Base-by-base conservation (phyloP, 2,888 invertebrate genomes). In the Ornithoptera priamus region DNA sequence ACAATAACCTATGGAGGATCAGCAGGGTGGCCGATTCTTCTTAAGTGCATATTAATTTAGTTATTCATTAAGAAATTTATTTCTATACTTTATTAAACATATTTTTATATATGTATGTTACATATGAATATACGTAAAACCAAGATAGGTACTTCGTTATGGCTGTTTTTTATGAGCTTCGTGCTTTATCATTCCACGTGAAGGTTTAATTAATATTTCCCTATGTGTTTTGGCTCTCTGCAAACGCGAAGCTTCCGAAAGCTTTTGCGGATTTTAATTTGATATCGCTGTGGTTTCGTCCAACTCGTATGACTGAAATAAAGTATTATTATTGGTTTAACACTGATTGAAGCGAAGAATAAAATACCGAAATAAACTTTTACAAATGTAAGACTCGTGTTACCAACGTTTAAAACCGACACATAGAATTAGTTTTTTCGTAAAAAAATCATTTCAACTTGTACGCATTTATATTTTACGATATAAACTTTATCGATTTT, bases 171-270 rank as follows among this genome's bases (percentile, higher is more conserved):
- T 78, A 80, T 74, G 72, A 77, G 77, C 70, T 78, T 72, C 83
- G 84, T 84, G 83, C 81, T 83, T 80, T 85, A 84, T 86, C 84
- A 80, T 75, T 75, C 71, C 72, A 75, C 72, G 77, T 77, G 74
- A 74, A 78, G 78, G 78, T 79, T 82, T 85, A 86, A 87, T 86
- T 84, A 85, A 84, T 84, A 80, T 78, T 78, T 76, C 75, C 73
- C 68, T 84, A 83, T 85, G 82, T 84, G 77, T 80, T 83, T 79
- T 80, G 78, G 79, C 78, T 78, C 76, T 77, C 72, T 72, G 76
- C 77, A 77, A 79, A 79, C 78, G 76, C 72, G 75, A 77, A 77
- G 77, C 73, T 69, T 68, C 66, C 75, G 57, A 73, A 72, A 76
- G 76, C 75, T 79, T 78, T 80, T 75, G 74, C 61, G 75, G 76